Conservation (phyloP, 2,113 vertebrate species). For the Neolamprologus sp. region DNA sequence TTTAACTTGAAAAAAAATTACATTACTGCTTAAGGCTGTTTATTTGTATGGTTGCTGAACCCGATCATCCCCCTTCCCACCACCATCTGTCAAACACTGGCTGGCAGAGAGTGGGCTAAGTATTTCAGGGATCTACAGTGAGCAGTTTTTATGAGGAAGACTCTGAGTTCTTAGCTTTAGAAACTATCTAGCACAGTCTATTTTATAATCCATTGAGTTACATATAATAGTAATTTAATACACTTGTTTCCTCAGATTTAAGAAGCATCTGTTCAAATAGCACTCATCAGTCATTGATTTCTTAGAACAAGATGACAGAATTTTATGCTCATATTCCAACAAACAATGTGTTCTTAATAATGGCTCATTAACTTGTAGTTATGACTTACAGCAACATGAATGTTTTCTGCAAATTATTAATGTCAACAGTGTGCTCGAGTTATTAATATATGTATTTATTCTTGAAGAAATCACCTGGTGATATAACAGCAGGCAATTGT, state of each 20-base stretch:
- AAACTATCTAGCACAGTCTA: not conserved
- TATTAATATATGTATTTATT: not conserved
- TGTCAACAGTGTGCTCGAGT: not conserved
- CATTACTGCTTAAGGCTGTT: not conserved
- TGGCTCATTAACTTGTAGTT: constrained; percentile 15
- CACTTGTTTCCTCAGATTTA: not conserved
- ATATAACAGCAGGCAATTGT: not conserved
- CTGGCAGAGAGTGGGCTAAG: not conserved
- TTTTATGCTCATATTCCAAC: not conserved
- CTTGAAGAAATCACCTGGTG: not conserved
- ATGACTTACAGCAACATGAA: not conserved
- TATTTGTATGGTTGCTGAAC: not conserved
- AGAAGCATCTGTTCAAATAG: constrained; percentile 7
- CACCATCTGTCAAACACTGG: not conserved
- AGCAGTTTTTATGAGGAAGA: not conserved
- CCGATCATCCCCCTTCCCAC: not conserved
- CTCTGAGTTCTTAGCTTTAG: not conserved
- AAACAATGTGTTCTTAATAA: constrained; percentile 1
- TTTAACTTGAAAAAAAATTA: not conserved
- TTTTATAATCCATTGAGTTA: not conserved
- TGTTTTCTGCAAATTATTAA: not conserved
- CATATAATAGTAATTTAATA: not conserved
- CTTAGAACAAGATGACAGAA: not conserved
- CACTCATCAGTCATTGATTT: not conserved
- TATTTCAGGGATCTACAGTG: not conserved